Evolutionary conservation across 2,113 vertebrate genomes (phyloP), one percentile per base, ranked within the genome.

Genomic region (Shinisaurus crocodilurus): DNA sequence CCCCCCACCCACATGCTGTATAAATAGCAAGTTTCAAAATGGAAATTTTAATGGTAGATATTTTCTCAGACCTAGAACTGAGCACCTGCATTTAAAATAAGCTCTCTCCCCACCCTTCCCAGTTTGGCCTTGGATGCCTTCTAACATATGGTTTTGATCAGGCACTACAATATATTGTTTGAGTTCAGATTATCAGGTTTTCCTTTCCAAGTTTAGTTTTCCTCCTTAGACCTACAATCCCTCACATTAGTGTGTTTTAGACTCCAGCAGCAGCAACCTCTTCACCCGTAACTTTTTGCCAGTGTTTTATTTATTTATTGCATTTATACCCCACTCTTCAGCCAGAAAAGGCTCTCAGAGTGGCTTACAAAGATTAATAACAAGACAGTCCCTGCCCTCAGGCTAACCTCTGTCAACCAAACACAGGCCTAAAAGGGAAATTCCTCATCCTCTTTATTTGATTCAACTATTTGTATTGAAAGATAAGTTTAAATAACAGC

Each of bases 371-470:
- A n/a, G n/a, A n/a, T 54, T 54, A 54, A 54, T 9, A 54, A 12
- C 54, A 54, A 54, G 54, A 54, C 13, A 54, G 7, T 54, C n/a
- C n/a, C n/a, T n/a, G n/a, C n/a, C n/a, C n/a, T n/a, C n/a, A n/a
- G n/a, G n/a, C n/a, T n/a, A 63, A 37, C 0, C 25, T 37, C 87
- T 27, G 91, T 60, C 89, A 88, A 76, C 48, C 87, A 88, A 83
- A 57, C n/a, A 83, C 43, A n/a, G 10, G 85, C 85, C 32, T n/a
- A 27, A 76, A 75, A 40, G 50, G 20, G 8, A n/a, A 57, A 4
- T 1, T 48, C 9, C 50, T 54, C 9, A 10, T 54, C 50, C 50
- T 75, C 70, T 75, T 74, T 57, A 82, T 54, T 29, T 20, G 16
- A 32, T 32, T 34, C 5, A 48, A 9, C 8, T 2, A 5, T 4